Percentiles rank a stretch among this genome's conserved stretches.
Conservation (phyloP, 2,888 invertebrate species). For the Cheiracanthium punctorium region DNA sequence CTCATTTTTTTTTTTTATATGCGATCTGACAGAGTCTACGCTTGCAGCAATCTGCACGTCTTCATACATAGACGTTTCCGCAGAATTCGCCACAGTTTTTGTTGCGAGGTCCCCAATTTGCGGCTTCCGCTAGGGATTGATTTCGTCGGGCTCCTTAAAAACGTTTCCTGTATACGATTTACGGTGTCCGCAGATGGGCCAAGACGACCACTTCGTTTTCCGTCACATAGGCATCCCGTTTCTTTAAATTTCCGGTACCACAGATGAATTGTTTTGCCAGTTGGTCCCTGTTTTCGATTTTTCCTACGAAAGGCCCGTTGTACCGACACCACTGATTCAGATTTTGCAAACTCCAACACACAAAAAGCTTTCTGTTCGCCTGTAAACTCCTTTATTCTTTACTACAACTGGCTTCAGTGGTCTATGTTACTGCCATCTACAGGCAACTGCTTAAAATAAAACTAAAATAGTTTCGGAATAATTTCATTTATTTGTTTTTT, state of each 20-base stretch:
- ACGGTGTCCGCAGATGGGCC: not conserved
- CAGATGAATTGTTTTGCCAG: not conserved
- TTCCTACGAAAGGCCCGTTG: not conserved
- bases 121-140: not conserved
- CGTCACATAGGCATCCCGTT: conserved; percentile 20
- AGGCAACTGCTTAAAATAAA: too few relatives aligned
- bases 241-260: conserved; percentile 37
- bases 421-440: not conserved
- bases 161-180: not conserved
- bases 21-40: too few relatives aligned
- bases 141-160: conserved; percentile 2
- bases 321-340: conserved; percentile 1
- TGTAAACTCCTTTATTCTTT: not conserved
- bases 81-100: not conserved
- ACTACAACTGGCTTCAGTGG: not conserved
- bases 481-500: not conserved
- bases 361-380: conserved; percentile 12
- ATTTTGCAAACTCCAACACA: not conserved
- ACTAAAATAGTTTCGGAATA: too few relatives aligned
- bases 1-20: too few relatives aligned
- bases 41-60: too few relatives aligned
- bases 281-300: not conserved
- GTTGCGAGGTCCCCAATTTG: not conserved
- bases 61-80: not conserved
- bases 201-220: not conserved